phyloP scores from a whole-genome alignment of 2,888 invertebrate species.

The Macrosoma leucophasiata region DNA sequence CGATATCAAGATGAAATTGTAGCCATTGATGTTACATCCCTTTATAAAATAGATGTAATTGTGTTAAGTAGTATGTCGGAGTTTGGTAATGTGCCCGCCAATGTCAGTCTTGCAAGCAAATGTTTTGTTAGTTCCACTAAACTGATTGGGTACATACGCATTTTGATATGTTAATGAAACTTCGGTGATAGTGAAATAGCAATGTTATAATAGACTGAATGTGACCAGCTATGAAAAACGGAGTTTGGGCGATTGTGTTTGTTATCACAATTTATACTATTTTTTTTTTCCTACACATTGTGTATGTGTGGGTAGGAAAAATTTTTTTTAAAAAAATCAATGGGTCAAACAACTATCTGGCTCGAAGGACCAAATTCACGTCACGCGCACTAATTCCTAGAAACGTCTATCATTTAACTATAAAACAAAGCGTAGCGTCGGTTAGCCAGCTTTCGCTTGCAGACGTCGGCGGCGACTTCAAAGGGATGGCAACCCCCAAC shows the following conservation, averaged over 20 bases:
- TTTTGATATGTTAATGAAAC: neutral
- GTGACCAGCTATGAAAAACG: neutral
- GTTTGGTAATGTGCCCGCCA: too few species aligned
- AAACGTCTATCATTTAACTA: constrained; percentile 58
- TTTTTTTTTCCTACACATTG: neutral
- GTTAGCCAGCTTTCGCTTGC: constrained; percentile 66
- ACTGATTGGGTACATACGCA: too few species aligned
- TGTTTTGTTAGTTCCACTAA: too few species aligned
- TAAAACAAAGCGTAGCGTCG: constrained; percentile 71
- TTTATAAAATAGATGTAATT: too few species aligned
- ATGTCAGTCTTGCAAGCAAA: too few species aligned
- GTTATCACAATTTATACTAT: neutral
- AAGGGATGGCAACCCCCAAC: constrained; percentile 55
- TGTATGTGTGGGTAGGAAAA: too few species aligned
- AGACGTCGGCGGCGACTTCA: constrained; percentile 69
- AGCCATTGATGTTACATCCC: too few species aligned
- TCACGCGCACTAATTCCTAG: constrained; percentile 48
- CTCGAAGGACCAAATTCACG: constrained; percentile 27
- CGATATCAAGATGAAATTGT: neutral
- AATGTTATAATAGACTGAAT: neutral
- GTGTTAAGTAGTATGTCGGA: too few species aligned
- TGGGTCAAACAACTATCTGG: constrained; percentile 3
- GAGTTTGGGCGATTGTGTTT: too few species aligned
- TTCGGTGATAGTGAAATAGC: neutral
- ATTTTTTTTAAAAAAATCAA: neutral